A percentile compares a stretch with the other conserved stretches of the same genome.
phyloP scores from a whole-genome alignment of 2,888 invertebrate species.

The Salpingus planirostris region DNA sequence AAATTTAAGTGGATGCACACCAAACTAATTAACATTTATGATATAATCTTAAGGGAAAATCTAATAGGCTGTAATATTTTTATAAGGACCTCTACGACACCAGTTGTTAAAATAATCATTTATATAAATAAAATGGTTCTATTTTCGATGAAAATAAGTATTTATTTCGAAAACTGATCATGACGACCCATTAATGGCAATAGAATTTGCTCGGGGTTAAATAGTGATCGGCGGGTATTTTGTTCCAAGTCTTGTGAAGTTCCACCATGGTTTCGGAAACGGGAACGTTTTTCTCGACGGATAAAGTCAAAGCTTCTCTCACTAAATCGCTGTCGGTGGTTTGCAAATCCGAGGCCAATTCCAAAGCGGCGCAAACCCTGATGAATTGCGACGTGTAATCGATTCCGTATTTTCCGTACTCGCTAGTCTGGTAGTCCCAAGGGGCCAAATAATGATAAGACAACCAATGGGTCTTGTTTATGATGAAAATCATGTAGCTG shows the following conservation, averaged over 20 bases:
- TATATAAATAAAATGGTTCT: no score
- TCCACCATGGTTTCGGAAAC: slow-evolving; percentile 51
- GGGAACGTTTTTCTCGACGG: slow-evolving; percentile 48
- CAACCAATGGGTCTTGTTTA: slow-evolving; percentile 69
- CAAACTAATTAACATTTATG: no score
- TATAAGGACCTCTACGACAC: no score
- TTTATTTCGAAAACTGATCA: no score
- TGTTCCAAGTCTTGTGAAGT: slow-evolving; percentile 32
- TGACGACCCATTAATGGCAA: no score
- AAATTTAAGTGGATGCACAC: no score
- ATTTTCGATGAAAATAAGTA: no score
- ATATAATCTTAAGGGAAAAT: no score
- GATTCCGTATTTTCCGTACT: slow-evolving; percentile 65
- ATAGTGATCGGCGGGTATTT: slow-evolving; percentile 41
- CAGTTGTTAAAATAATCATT: no score
- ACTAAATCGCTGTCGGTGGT: slow-evolving; percentile 56
- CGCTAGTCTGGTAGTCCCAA: slow-evolving; percentile 74
- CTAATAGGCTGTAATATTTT: no score
- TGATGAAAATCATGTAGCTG: slow-evolving; percentile 65
- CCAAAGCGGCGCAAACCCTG: slow-evolving; percentile 60
- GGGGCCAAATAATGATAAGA: slow-evolving; percentile 73
- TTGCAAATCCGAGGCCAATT: slow-evolving; percentile 53
- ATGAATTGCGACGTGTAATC: slow-evolving; percentile 62
- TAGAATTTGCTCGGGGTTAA: slow-evolving; percentile 21
- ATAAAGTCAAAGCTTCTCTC: slow-evolving; percentile 52